These are phyloP conservation scores for Penelope pileata DNA, from an alignment of 2,113 vertebrate genomes.

Conservation along the genomic window DNA sequence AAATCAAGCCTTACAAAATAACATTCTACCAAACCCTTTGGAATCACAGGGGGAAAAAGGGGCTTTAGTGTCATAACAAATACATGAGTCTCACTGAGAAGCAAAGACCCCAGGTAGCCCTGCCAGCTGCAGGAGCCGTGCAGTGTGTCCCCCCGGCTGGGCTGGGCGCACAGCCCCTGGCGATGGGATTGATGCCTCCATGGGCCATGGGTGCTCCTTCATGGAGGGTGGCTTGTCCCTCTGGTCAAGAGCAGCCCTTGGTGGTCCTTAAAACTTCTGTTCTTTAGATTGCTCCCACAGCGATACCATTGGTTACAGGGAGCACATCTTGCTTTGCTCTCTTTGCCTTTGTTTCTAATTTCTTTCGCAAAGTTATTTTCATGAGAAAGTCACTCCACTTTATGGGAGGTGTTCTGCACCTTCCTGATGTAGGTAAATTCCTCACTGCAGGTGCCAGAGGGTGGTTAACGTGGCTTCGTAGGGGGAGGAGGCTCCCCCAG, in stretches of 20 bases:
- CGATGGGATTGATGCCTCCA: background rate
- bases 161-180: rapidly evolving
- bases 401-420: rapidly evolving
- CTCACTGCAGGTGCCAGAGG: rapidly evolving
- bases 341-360: rapidly evolving
- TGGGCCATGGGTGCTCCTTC: background rate
- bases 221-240: background rate
- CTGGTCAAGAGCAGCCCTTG: background rate
- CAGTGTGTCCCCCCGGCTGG: background rate
- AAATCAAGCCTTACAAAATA: background rate
- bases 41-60: background rate
- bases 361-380: background rate
- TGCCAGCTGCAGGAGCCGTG: background rate
- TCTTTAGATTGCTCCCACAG: rapidly evolving
- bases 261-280: background rate
- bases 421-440: rapidly evolving
- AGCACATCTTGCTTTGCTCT: background rate
- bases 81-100: rapidly evolving
- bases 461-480: rapidly evolving
- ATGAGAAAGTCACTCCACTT: rapidly evolving
- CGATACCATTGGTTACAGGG: rapidly evolving
- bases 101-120: rapidly evolving
- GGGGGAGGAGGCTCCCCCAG: background rate
- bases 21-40: rapidly evolving
- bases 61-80: background rate